Percentiles rank a stretch among this genome's conserved stretches.
phyloP scores from a whole-genome alignment of 2,888 invertebrate genomes.

The Diplolepis rosae region DNA sequence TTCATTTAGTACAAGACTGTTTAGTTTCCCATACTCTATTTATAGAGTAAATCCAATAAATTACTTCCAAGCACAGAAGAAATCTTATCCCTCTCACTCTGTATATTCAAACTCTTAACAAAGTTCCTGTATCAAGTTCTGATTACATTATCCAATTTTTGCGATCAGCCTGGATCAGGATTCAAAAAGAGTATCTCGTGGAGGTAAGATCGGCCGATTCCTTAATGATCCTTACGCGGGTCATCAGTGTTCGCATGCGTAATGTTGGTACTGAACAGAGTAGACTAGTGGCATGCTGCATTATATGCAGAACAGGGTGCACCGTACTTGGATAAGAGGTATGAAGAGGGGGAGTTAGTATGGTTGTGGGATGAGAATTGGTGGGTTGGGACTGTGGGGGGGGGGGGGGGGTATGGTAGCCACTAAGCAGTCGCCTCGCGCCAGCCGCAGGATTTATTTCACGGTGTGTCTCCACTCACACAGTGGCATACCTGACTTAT shows the following conservation, averaged over 20 bases:
- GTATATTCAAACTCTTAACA: constrained; percentile 21
- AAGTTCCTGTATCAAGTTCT: neutral
- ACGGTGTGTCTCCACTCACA: constrained; percentile 61
- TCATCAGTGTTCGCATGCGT: constrained; percentile 62
- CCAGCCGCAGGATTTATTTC: constrained; percentile 67
- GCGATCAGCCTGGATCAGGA: neutral
- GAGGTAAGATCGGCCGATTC: constrained; percentile 36
- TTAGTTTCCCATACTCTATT: no score
- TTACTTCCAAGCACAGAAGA: neutral
- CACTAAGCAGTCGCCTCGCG: constrained; percentile 64
- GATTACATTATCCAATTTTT: constrained; percentile 3
- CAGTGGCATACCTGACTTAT: constrained; percentile 70
- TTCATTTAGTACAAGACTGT: no score
- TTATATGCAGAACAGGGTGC: constrained; percentile 72
- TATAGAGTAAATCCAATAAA: no score
- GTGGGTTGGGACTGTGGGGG: constrained; percentile 44
- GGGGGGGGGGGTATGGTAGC: constrained; percentile 53
- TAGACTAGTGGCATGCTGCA: constrained; percentile 58
- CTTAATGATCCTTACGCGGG: constrained; percentile 66
- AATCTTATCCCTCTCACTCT: neutral
- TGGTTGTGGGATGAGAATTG: constrained; percentile 46
- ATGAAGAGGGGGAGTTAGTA: constrained; percentile 45
- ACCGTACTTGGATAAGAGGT: constrained; percentile 61
- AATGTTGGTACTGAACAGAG: constrained; percentile 53
- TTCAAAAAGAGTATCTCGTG: neutral